Conservation (phyloP, 1,140 invertebrate species). For the Lordiphosa collinella region DNA sequence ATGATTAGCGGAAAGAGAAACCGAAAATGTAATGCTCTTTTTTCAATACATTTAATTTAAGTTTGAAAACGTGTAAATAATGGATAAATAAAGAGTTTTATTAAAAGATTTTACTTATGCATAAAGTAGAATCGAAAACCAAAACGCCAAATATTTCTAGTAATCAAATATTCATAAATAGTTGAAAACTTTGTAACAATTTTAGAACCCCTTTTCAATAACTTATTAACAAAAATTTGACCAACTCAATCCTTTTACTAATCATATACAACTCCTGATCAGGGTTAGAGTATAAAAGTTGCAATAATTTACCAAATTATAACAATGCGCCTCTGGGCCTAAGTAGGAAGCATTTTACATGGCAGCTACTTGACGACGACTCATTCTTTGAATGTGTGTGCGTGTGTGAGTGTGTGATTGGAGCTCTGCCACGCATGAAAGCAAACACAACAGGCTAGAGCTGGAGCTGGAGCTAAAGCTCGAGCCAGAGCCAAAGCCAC, state of each 20-base stretch:
- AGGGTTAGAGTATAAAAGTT: conserved; percentile 24
- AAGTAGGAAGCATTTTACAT: conserved; percentile 72
- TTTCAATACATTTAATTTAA: too few species aligned
- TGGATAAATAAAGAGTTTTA: too few species aligned
- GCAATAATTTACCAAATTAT: conserved; percentile 61
- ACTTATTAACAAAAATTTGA: too few species aligned
- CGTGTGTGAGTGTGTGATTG: conserved; percentile 21
- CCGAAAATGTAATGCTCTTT: conserved; percentile 24
- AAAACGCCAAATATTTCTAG: too few species aligned
- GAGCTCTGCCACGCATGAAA: conserved; percentile 55
- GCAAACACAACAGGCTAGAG: conserved; percentile 21
- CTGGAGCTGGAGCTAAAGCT: conserved; percentile 18
- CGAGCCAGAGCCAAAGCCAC: conserved; percentile 18
- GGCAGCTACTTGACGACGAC: conserved; percentile 64
- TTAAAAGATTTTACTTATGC: too few species aligned
- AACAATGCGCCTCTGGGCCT: conserved; percentile 49
- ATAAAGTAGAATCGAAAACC: too few species aligned
- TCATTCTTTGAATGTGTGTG: conserved; percentile 14
- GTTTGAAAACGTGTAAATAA: too few species aligned
- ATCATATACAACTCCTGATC: background rate
- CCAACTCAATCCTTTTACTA: background rate
- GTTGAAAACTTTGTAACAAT: too few species aligned
- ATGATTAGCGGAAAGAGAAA: conserved; percentile 22
- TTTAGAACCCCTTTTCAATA: too few species aligned
- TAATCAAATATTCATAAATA: too few species aligned